Conservation (phyloP, 2,113 vertebrate species). For the Thymallus thymallus region DNA sequence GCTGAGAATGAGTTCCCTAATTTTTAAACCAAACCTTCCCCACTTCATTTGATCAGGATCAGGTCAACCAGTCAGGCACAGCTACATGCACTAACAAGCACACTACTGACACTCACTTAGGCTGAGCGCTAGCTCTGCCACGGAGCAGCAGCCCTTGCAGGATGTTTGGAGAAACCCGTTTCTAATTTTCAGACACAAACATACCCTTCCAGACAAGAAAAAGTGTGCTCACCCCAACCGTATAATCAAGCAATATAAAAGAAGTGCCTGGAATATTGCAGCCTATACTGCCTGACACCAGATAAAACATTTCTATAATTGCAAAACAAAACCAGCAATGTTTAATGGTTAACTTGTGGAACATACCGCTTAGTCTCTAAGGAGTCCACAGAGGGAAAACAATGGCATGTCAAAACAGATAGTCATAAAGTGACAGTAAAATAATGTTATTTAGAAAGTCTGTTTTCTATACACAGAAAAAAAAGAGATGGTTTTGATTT, state of each 20-base stretch:
- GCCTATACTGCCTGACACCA: slow-evolving; percentile 77
- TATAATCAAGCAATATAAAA: slow-evolving; percentile 86
- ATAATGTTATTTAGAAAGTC: slow-evolving; percentile 46
- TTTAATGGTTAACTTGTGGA: slow-evolving; percentile 69
- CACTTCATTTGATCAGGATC: slow-evolving; percentile 10
- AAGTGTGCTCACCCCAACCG: slow-evolving; percentile 71
- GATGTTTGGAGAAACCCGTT: slow-evolving; percentile 33
- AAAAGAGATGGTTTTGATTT: slow-evolving; percentile 57
- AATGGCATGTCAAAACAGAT: slow-evolving; percentile 66
- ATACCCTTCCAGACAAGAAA: slow-evolving; percentile 71
- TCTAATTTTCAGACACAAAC: slow-evolving; percentile 45
- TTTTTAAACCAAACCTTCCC: slow-evolving; percentile 4
- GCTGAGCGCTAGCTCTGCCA: slow-evolving; percentile 4
- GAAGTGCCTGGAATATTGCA: slow-evolving; percentile 70
- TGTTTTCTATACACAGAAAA: slow-evolving; percentile 47
- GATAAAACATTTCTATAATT: slow-evolving; percentile 81
- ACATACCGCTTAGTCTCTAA: slow-evolving; percentile 64
- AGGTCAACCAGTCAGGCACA: background rate
- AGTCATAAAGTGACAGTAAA: slow-evolving; percentile 57
- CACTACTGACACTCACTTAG: slow-evolving; percentile 10
- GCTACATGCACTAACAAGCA: slow-evolving; percentile 25
- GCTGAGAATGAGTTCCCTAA: too few relatives aligned
- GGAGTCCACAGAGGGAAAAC: slow-evolving; percentile 59
- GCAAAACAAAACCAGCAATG: slow-evolving; percentile 77
- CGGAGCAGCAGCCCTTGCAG: slow-evolving; percentile 27